Conservation (phyloP, 2,113 vertebrate genomes). For the Syngnathoides biaculeatus region DNA sequence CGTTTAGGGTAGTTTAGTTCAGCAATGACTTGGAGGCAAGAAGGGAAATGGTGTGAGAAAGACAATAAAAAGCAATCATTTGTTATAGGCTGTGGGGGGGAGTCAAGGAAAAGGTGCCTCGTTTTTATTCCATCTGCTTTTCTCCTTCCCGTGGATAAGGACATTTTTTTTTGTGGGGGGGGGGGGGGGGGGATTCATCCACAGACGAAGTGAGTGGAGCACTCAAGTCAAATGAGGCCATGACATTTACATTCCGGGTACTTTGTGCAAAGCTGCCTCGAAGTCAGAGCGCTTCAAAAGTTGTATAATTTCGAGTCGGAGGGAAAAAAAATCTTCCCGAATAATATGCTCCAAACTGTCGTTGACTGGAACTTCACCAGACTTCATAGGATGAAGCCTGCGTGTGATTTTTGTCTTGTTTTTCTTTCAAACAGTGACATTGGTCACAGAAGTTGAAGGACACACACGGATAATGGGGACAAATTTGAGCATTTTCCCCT, state of each 20-base stretch:
- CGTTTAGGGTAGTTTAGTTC: conserved; percentile 25
- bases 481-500: too few species aligned
- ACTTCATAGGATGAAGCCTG: not conserved
- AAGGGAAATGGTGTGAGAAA: conserved; percentile 14
- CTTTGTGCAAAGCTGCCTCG: not conserved
- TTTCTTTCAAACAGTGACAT: not conserved
- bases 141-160: conserved; percentile 2
- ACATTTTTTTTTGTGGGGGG: too few species aligned
- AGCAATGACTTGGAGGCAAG: conserved; percentile 21
- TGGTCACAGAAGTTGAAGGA: not conserved
- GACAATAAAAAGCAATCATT: conserved; percentile 6
- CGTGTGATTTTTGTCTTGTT: not conserved
- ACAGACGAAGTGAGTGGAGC: not conserved
- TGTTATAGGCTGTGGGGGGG: not conserved
- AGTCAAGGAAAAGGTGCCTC: not conserved
- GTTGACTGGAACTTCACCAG: not conserved
- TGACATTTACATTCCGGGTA: not conserved
- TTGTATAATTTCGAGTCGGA: not conserved
- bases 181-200: not conserved
- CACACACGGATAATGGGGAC: too few species aligned
- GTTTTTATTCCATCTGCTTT: conserved; percentile 9
- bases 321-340: not conserved
- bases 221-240: conserved; percentile 4
- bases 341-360: conserved; percentile 2
- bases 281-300: not conserved